Conservation (phyloP, 2,797 vertebrate genomes). For the Psittacula echo region DNA sequence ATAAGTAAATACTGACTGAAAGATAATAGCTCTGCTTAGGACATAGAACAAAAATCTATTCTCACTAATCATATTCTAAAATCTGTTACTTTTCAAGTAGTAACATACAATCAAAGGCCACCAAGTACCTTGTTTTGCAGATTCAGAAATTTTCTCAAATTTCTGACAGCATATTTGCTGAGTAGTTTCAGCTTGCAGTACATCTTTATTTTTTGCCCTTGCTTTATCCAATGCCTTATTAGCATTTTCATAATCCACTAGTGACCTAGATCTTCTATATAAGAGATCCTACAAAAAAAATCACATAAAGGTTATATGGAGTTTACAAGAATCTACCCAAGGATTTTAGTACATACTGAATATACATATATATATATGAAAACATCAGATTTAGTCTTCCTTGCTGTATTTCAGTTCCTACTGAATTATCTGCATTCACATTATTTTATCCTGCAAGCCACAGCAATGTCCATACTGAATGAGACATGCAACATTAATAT, state of each 20-base stretch:
- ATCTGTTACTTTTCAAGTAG: not conserved
- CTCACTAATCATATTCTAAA: not conserved
- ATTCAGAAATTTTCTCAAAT: constrained; percentile 99
- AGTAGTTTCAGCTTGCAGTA: constrained; percentile 94
- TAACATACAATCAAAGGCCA: not conserved
- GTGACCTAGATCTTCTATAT: constrained; percentile 92
- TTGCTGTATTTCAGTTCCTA: not conserved
- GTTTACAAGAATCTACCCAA: not conserved
- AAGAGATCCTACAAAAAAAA: constrained; percentile 86
- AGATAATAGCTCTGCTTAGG: not conserved
- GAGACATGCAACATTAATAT: not conserved
- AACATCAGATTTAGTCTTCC: not conserved
- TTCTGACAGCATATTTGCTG: constrained; percentile 98
- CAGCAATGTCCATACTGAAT: not conserved
- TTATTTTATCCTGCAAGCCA: not conserved
- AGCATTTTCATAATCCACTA: constrained; percentile 98
- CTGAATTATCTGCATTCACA: not conserved
- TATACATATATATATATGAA: not conserved
- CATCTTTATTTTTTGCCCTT: constrained; percentile 96
- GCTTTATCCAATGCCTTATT: constrained; percentile 98
- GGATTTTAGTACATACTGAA: not conserved
- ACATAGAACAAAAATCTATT: not conserved
- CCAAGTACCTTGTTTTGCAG: constrained; percentile 93
- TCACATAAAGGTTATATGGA: not conserved
- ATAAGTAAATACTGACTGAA: not conserved